Evolutionary conservation across 2,888 invertebrate genomes (phyloP).

Genomic region (Anodontia alba): DNA sequence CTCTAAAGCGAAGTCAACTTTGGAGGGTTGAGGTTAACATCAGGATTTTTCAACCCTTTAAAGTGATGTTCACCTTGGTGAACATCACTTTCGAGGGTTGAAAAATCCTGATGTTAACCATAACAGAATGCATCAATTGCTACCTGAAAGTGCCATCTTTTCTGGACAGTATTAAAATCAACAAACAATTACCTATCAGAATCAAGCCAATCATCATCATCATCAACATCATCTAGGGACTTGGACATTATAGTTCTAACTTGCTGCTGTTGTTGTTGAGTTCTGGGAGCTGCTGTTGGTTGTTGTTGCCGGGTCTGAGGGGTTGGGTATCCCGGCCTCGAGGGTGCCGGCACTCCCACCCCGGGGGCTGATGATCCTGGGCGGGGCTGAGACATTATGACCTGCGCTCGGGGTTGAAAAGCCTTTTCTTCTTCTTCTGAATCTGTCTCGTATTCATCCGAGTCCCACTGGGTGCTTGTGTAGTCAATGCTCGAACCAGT

Average conservation of each 20-base stretch:
- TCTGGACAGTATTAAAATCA: too few species aligned
- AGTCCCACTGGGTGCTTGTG: slow-evolving; percentile 80
- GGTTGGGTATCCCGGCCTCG: slow-evolving; percentile 44
- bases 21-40: too few species aligned
- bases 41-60: too few species aligned
- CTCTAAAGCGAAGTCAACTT: too few species aligned
- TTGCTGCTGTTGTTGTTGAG: slow-evolving; percentile 44
- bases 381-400: slow-evolving; percentile 35
- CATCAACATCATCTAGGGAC: slow-evolving; percentile 63
- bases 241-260: slow-evolving; percentile 68
- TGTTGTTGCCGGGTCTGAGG: slow-evolving; percentile 50
- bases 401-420: slow-evolving; percentile 39
- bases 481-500: slow-evolving; percentile 75
- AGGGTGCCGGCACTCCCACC: slow-evolving; percentile 35
- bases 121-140: too few species aligned
- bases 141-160: too few species aligned
- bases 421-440: slow-evolving; percentile 87
- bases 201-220: slow-evolving; percentile 67
- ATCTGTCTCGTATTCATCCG: slow-evolving; percentile 71
- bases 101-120: too few species aligned
- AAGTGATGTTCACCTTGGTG: too few species aligned
- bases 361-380: slow-evolving; percentile 46
- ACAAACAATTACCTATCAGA: slow-evolving; percentile 68
- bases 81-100: too few species aligned
- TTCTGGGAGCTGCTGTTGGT: slow-evolving; percentile 52